Percentiles rank a stretch among this genome's conserved stretches.
Conservation (phyloP, 2,888 invertebrate species). For the Ornithoptera priamus region DNA sequence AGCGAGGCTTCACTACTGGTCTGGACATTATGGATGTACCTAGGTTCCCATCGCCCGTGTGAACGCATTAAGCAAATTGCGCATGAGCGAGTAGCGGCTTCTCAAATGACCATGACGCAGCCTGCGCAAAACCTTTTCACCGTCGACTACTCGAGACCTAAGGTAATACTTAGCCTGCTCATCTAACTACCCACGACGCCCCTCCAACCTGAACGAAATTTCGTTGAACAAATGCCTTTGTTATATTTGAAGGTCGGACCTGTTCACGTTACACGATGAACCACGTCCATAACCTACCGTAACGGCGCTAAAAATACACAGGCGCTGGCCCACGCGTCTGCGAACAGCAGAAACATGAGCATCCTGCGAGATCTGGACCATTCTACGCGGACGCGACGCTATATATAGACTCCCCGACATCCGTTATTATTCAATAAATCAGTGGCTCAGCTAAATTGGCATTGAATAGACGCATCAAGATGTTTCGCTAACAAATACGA, state of each 20-base stretch:
- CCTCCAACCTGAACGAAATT: too few species aligned
- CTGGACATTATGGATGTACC: too few species aligned
- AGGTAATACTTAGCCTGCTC: too few species aligned
- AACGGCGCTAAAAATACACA: slow-evolving; percentile 11
- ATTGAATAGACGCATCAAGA: not conserved
- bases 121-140: not conserved
- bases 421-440: slow-evolving; percentile 9
- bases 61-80: slow-evolving; percentile 1
- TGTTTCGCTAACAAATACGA: too few species aligned
- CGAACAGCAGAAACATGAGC: not conserved
- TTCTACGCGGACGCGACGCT: not conserved
- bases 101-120: not conserved
- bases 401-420: slow-evolving; percentile 3
- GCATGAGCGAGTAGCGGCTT: not conserved
- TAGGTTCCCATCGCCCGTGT: not conserved
- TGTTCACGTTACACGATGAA: not conserved
- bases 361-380: not conserved
- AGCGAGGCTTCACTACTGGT: too few species aligned
- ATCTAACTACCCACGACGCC: not conserved
- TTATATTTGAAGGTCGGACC: not conserved
- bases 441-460: slow-evolving; percentile 7
- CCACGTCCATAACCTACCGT: slow-evolving; percentile 22
- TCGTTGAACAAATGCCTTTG: too few species aligned
- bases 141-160: too few species aligned
- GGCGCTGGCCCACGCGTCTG: not conserved